Evolutionary conservation across 2,888 invertebrate species (phyloP), one percentile per base, ranked within the genome.

Genomic region (Agapetus fuscipes): DNA sequence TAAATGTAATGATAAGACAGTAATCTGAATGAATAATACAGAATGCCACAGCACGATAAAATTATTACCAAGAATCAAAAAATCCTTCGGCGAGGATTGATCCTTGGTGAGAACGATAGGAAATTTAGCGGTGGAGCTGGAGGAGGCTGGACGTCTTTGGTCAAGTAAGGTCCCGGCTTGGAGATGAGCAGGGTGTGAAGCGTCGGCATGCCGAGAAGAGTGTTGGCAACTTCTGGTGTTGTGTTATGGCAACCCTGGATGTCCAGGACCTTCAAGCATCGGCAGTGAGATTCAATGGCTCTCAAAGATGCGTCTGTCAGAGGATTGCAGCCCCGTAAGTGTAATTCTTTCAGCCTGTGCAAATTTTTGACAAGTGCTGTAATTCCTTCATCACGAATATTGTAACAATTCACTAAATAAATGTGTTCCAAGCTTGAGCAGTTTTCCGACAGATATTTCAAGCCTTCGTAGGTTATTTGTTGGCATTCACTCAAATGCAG

Each of bases 361-460:
- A 69, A 54, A 17, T 54, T 51, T 52, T 54, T 59, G 0, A 62
- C 66, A 41, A 68, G 60, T 50, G 58, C 58, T 46, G 54, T 53
- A 3, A 67, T 56, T 46, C 66, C 77, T 45, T 72, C 71, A 59
- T 85, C 83, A 48, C 77, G 78, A 27, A 83, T 70, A 52, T 77
- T 76, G 48, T 71, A 73, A 57, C 83, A 83, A 54, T 80, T 76
- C 41, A 71, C 74, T 12, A 84, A 59, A 54, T 78, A 72, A 6
- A 85, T 58, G 48, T 71, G 71, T 57, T 84, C 82, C 50, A 85
- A 71, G 47, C 81, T 76, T 17, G 78, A 77, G 56, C 83, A 83
- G 52, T 77, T 76, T 43, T 60, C 64, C 5, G 78, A 76, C 44
- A 85, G 59, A 46, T 72, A 61, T 46, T 71, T 68, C 48, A 84